Evolutionary conservation across 2,888 invertebrate genomes (phyloP).

Genomic region (Tricholauxania praeusta): DNA sequence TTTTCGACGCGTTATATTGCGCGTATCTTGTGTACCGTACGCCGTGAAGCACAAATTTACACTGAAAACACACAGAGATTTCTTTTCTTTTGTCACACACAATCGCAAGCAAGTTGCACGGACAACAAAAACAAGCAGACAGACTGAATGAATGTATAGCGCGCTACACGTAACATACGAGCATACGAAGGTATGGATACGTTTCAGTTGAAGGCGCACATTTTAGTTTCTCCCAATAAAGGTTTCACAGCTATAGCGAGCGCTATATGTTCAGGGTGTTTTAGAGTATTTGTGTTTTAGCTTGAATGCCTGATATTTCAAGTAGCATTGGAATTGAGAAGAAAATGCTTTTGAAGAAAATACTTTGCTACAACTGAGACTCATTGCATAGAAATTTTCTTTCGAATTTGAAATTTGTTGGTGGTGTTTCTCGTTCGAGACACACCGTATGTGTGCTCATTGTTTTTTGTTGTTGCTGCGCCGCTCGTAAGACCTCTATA

Average conservation of each 20-base stretch:
- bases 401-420: neutral
- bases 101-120: slow-evolving; percentile 43
- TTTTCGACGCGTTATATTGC: neutral
- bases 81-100: slow-evolving; percentile 51
- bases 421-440: slow-evolving; percentile 16
- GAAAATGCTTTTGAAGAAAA: no score
- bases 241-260: neutral
- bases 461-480: slow-evolving; percentile 25
- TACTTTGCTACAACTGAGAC: no score
- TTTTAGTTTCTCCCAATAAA: slow-evolving; percentile 15
- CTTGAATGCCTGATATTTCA: neutral
- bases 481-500: neutral
- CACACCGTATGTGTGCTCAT: slow-evolving; percentile 18
- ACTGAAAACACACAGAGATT: slow-evolving; percentile 62
- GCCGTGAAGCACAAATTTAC: slow-evolving; percentile 68
- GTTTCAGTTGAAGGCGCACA: neutral
- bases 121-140: slow-evolving; percentile 14
- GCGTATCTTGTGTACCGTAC: slow-evolving; percentile 58
- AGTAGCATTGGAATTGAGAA: no score
- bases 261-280: neutral
- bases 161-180: slow-evolving; percentile 35
- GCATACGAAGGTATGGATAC: slow-evolving; percentile 35
- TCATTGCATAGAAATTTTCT: neutral
- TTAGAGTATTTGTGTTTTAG: slow-evolving; percentile 25
- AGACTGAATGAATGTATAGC: slow-evolving; percentile 21